Base-by-base conservation (phyloP, 2,888 invertebrate species). In the Saturnia japonica region DNA sequence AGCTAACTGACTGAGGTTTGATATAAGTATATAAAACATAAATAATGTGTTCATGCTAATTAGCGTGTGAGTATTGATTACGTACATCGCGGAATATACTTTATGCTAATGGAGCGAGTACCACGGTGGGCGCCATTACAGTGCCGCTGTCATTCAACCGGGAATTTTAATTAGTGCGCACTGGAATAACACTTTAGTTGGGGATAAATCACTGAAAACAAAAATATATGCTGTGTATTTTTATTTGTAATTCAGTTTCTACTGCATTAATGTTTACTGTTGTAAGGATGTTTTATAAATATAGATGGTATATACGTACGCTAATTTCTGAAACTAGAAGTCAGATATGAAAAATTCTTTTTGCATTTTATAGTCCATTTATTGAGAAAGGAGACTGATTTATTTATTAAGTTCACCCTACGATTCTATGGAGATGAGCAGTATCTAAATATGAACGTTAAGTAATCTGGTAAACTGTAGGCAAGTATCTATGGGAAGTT, bases 71-170 rank as follows among this genome's bases (percentile, higher is more conserved):
- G 12, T 64, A 40, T 64, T 40, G 64, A 64, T 64, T 64, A 64
- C 64, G 40, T 1, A 19, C 64, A 40, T 28, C 57, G 28, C 40
- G 16, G 67, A 54, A 34, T 62, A 43, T 62, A 62, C 51, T 68
- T 70, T 78, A 77, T 78, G 74, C 74, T 74, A 77, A 73, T 77
- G 80, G 74, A 74, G 40, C 64, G 64, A 72, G 75, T 75, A 67
- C 79, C 79, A 73, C 75, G 80, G 75, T 79, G 81, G 80, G 82
- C 76, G 80, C 79, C 81, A 84, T 78, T 80, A 78, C 74, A 70
- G 77, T 73, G 73, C 70, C 74, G 72, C 42, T n/a, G 54, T 51
- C 70, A 64, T 64, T 64, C 67, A 71, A 74, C 75, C 72, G 71
- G 73, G 76, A 74, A 73, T 77, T 74, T 77, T 70, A 70, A 70